Evolutionary conservation across 2,888 invertebrate genomes (phyloP), one percentile per base, ranked within the genome.

Genomic region (Hirtodrosophila trivittata): DNA sequence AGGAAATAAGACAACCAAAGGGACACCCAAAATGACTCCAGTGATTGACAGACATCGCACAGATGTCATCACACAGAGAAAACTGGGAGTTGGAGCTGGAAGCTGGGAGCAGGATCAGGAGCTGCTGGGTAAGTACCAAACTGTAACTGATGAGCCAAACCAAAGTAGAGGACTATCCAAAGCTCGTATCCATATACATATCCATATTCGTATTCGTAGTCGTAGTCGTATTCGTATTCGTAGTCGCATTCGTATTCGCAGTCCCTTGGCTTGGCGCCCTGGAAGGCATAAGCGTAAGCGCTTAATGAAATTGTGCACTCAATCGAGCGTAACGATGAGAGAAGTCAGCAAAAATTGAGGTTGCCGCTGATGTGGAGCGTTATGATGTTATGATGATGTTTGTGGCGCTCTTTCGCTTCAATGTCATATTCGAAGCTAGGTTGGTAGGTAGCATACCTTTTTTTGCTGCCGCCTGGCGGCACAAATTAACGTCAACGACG

Each of bases 261-360:
- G 14, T 52, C 26, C 6, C 9, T 33, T 64, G 54, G 18, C 41
- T 41, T 28, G 13, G 14, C 39, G 51, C 63, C 58, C 64, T 62
- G 62, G 54, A 28, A 62, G 64, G 57, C 84, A 81, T 59, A 63
- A 38, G 16, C 35, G 14, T 33, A 37, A 55, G 65, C 69, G 72
- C 73, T 64, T 84, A 86, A 83, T 83, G 82, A 83, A 83, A 83
- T 83, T 83, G 82, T 83, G 82, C 82, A 83, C 70, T 84, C 82
- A 83, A 83, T 83, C 75, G 87, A 84, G 82, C 67, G 87, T 77
- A 66, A 77, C 75, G 87, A 81, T 65, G 87, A 77, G 68, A 71
- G 74, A 86, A 82, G 87, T 82, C 85, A 82, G 66, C 85, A 73
- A 63, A 81, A 81, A 86, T 77, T 75, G 66, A 75, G 84, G 77